phyloP scores from a whole-genome alignment of 2,888 invertebrate genomes.

The Polymixis lichenea region DNA sequence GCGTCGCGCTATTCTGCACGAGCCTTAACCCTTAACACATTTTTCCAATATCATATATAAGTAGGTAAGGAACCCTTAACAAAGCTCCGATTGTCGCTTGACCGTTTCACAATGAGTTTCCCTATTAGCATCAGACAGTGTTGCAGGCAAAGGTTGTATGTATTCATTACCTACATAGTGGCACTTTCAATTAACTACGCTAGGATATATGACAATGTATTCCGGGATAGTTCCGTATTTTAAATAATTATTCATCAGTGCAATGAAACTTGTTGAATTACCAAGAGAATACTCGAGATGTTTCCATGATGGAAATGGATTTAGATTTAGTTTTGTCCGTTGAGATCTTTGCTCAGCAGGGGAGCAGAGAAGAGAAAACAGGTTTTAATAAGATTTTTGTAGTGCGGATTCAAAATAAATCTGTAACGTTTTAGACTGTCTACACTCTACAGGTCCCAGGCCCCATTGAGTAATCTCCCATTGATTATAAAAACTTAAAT shows the following conservation, averaged over 20 bases:
- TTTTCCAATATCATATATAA: not conserved
- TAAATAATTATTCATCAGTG: constrained; percentile 1
- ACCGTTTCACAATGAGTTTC: constrained; percentile 29
- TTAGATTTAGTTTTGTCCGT: not conserved
- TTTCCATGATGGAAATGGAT: not conserved
- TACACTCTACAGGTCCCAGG: no score
- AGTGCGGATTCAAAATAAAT: not conserved
- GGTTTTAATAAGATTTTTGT: not conserved
- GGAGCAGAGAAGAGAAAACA: not conserved
- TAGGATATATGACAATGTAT: constrained; percentile 13
- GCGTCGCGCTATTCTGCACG: no score
- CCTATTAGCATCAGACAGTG: constrained; percentile 55
- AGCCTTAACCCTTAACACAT: not conserved
- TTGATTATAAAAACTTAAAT: not conserved
- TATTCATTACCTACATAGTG: constrained; percentile 10
- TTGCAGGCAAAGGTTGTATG: constrained; percentile 30
- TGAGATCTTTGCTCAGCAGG: not conserved
- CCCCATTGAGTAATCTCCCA: no score
- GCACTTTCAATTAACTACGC: constrained; percentile 19
- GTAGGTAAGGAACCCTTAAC: constrained; percentile 21
- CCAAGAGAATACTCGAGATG: not conserved
- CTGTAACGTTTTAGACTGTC: not conserved
- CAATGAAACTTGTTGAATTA: not conserved
- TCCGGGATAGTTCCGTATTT: not conserved
- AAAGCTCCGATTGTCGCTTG: constrained; percentile 9